Evolutionary conservation across 2,888 invertebrate species (phyloP).

Genomic region (Ormyrus pomaceus): DNA sequence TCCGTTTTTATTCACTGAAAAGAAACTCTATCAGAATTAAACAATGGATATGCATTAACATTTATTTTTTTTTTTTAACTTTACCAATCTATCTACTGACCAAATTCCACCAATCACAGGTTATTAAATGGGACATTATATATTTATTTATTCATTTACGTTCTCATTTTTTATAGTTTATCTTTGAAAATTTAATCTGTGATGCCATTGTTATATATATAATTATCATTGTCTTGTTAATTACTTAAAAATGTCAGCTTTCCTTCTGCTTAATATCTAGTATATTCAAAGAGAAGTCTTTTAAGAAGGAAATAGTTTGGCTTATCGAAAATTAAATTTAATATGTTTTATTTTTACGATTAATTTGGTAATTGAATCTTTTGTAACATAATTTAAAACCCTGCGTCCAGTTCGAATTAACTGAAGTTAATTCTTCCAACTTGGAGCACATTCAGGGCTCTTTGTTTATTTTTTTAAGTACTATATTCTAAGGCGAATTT

Average conservation of each 20-base stretch:
- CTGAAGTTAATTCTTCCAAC: conserved; percentile 71
- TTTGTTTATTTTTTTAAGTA: conserved; percentile 55
- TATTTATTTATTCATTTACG: conserved; percentile 38
- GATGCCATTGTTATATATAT: conserved; percentile 58
- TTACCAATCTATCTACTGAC: conserved; percentile 27
- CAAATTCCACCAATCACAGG: conserved; percentile 49
- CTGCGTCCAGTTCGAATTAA: conserved; percentile 73
- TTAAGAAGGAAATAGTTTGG: conserved; percentile 63
- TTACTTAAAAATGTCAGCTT: conserved; percentile 57
- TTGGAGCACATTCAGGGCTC: conserved; percentile 65
- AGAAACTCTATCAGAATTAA: conserved; percentile 46
- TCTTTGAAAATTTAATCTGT: conserved; percentile 55
- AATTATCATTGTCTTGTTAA: conserved; percentile 41
- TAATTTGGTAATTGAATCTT: conserved; percentile 33
- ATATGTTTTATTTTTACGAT: conserved; percentile 47
- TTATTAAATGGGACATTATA: conserved; percentile 16
- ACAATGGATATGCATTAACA: conserved; percentile 57
- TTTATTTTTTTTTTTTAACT: conserved; percentile 53
- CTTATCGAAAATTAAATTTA: conserved; percentile 47
- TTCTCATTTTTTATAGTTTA: conserved; percentile 33
- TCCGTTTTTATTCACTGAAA: conserved; percentile 60
- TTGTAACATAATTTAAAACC: conserved; percentile 41
- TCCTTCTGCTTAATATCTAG: conserved; percentile 58
- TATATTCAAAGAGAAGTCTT: conserved; percentile 25
- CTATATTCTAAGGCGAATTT: conserved; percentile 53